Evolutionary conservation across 2,113 vertebrate species (phyloP).

Genomic region (Heloderma charlesbogerti): DNA sequence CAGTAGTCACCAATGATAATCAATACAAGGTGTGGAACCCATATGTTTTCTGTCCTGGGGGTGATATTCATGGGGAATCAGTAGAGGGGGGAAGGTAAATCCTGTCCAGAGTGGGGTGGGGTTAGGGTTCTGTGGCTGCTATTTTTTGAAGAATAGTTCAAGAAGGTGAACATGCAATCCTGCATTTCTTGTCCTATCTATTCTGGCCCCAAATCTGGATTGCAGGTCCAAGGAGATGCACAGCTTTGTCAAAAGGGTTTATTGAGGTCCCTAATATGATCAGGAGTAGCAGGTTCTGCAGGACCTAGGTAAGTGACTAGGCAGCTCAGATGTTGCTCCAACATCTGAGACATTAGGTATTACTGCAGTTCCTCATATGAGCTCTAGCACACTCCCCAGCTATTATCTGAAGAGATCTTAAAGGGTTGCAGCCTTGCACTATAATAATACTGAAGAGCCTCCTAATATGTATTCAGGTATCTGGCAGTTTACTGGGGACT

Average conservation of each 20-base stretch:
- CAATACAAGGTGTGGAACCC: not conserved
- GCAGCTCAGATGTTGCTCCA: not conserved
- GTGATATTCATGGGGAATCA: too few species aligned
- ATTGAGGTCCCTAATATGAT: not conserved
- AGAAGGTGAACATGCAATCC: too few species aligned
- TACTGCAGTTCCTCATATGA: not conserved
- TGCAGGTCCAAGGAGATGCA: too few species aligned
- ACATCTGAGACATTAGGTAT: not conserved
- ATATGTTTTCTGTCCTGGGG: too few species aligned
- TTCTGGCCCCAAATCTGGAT: too few species aligned
- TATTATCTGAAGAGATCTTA: not conserved
- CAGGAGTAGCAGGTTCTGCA: not conserved
- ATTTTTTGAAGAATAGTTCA: too few species aligned
- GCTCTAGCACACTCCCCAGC: not conserved
- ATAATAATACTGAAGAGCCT: not conserved
- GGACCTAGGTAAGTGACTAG: not conserved
- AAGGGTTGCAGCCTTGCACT: not conserved
- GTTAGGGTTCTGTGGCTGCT: too few species aligned
- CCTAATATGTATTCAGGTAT: not conserved
- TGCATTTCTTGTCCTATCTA: too few species aligned
- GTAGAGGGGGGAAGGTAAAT: not conserved
- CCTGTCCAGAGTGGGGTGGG: too few species aligned
- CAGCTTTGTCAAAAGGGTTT: not conserved
- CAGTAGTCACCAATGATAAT: not conserved
- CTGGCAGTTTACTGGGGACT: not conserved